Evolutionary conservation across 2,113 vertebrate genomes (phyloP), one percentile per base, ranked within the genome.

Genomic region (Puntigrus tetrazona): DNA sequence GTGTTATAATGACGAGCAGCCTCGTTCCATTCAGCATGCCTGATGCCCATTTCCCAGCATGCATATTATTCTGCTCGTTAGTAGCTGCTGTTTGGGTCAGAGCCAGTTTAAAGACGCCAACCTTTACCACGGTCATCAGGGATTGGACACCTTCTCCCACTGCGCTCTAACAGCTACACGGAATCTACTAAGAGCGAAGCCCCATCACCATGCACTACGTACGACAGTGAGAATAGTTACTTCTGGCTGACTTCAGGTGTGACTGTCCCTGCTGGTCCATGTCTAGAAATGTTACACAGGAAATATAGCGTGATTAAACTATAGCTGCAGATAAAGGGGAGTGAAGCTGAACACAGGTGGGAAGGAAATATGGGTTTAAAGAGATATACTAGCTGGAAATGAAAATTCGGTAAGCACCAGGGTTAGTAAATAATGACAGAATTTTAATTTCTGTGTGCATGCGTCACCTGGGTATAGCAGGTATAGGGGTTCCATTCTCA

Each of bases 381-480:
- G n/a, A 18, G 10, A 20, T 20, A 2, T 14, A 16, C 27, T 5
- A 61, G 25, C 47, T 20, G 3, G 22, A 77, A 31, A 34, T 4
- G 0, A 76, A 34, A 34, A 36, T 77, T 55, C 5, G 3, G 36
- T 57, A 20, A n/a, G 3, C 31, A 25, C 8, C 3, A n/a, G 5
- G 1, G 4, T 25, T 10, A 38, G 22, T 13, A 75, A 75, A 20
- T 16, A 16, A 22, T 43, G 38, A 27, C 9, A 45, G 9, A 27
- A 45, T 45, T 41, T 29, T 45, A 2, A 47, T 73, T 7, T 9
- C 34, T 38, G 75, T 4, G 65, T 38, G 8, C 36, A 29, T 52
- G 27, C 36, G 86, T 95, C 89, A 99, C 97, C 97, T 96, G 83
- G 96, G 98, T 83, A 99, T 99, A 79, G 96, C 97, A 0, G 98